Base-by-base conservation (phyloP, 1,140 invertebrate species). In the Luehdorfia chinensis region DNA sequence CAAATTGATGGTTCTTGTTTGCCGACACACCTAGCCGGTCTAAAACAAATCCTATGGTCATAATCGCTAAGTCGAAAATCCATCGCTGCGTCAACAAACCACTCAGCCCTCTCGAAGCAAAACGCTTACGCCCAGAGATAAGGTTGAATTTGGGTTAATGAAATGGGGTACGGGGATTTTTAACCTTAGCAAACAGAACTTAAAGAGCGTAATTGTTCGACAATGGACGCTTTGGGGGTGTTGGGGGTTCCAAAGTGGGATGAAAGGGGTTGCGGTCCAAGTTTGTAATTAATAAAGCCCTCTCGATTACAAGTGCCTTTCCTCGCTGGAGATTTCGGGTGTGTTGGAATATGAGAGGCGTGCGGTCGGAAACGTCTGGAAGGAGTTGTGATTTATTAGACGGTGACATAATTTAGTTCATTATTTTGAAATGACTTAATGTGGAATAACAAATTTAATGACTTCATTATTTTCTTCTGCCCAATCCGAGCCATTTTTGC, bases 231-330 rank as follows among this genome's bases (percentile, higher is more conserved):
- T 12, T 9, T 5, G 4, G n/a, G 28, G 25, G 4, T 50, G 37
- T 23, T 50, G 54, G 56, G 62, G 45, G 31, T 49, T 27, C 16
- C 19, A 36, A 19, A 34, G 33, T 34, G 36, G 25, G 18, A 37
- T 31, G 52, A 45, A 43, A 43, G 60, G 55, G 66, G 53, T 68
- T 85, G 79, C 65, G 79, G 79, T 84, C 58, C 55, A 79, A 86
- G 77, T 81, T 86, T 79, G 79, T 86, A 86, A 86, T 84, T 83
- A 84, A 86, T 84, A 84, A 86, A 84, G 72, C 67, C 73, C 67
- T 85, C 81, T 86, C 79, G 73, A 79, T 86, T 86, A 86, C 83
- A 85, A 80, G 81, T 71, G 72, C 78, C 70, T 80, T 84, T 75
- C 75, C 70, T 56, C 72, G 53, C 54, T 50, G 68, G 65, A 28